Percentiles rank a stretch among this genome's conserved stretches.
These are phyloP conservation scores for Furcula furcula DNA, from an alignment of 2,888 invertebrate genomes.

Conservation along the genomic window DNA sequence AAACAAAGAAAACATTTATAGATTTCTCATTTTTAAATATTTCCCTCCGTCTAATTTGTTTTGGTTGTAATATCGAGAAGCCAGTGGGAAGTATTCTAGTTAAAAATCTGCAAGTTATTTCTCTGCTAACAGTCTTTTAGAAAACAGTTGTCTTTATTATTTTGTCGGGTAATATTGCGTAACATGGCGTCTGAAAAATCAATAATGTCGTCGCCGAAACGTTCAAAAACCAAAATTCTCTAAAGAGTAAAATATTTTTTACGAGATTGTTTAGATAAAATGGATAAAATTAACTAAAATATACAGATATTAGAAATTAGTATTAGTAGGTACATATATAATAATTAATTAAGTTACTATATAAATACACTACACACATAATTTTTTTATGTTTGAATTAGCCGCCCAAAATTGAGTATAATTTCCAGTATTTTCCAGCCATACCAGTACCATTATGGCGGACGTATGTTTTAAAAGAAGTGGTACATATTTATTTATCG, in stretches of 20 bases:
- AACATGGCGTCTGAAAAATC: conserved; percentile 37
- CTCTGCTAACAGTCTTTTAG: not conserved
- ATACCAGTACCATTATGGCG: conserved; percentile 59
- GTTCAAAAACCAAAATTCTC: too few relatives aligned
- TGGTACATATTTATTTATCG: conserved; percentile 30
- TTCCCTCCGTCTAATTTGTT: conserved; percentile 21
- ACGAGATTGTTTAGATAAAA: too few relatives aligned
- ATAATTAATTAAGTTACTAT: not conserved
- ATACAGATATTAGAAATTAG: too few relatives aligned
- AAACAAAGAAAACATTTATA: conserved; percentile 7
- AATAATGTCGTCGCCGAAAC: too few relatives aligned
- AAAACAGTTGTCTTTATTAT: not conserved
- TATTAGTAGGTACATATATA: too few relatives aligned
- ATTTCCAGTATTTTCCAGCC: conserved; percentile 44
- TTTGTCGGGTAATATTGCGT: conserved; percentile 31
- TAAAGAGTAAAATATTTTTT: too few relatives aligned
- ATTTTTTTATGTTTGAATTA: conserved; percentile 41
- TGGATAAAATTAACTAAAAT: too few relatives aligned
- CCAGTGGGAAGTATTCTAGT: not conserved
- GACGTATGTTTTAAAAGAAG: conserved; percentile 41
- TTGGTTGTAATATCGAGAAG: conserved; percentile 14
- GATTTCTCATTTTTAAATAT: conserved; percentile 12
- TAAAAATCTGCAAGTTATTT: not conserved
- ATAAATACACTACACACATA: not conserved
- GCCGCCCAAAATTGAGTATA: conserved; percentile 49